A percentile compares a stretch with the other conserved stretches of the same genome.
These are phyloP conservation scores for Carcina quercana DNA, from an alignment of 2,888 invertebrate species.

Conservation along the genomic window DNA sequence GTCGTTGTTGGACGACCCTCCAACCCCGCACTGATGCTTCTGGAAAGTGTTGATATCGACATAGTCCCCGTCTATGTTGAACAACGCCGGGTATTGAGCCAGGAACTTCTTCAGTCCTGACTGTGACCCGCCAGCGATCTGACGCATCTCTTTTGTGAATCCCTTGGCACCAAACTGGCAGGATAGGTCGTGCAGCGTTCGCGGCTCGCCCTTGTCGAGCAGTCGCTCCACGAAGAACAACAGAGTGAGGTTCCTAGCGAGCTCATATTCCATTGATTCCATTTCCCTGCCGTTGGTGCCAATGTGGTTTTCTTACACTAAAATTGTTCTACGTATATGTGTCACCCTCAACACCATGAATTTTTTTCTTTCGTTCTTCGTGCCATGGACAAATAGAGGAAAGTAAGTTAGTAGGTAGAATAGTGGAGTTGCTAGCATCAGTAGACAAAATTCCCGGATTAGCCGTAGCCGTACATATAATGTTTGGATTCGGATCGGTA, in stretches of 20 bases:
- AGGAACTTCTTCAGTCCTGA: constrained; percentile 98
- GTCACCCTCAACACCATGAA: constrained; percentile 75
- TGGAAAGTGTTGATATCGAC: constrained; percentile 90
- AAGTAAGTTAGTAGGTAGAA: constrained; percentile 25
- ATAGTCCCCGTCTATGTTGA: constrained; percentile 95
- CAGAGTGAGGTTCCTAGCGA: constrained; percentile 94
- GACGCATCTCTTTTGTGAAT: constrained; percentile 99
- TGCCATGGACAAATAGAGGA: constrained; percentile 52
- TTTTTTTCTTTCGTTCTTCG: constrained; percentile 54
- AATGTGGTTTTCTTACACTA: constrained; percentile 66
- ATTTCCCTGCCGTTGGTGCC: constrained; percentile 78
- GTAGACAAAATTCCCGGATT: too few species aligned
- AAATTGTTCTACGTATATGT: constrained; percentile 70
- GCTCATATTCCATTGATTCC: constrained; percentile 96
- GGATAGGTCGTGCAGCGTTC: constrained; percentile 97
- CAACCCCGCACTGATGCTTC: constrained; percentile 73
- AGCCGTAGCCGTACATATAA: too few species aligned
- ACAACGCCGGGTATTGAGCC: constrained; percentile 96
- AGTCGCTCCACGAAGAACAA: constrained; percentile 99
- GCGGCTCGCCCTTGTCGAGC: constrained; percentile 96
- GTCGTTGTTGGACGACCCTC: constrained; percentile 82
- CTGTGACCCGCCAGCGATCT: constrained; percentile 96
- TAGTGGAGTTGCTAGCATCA: too few species aligned
- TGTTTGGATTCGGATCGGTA: too few species aligned
- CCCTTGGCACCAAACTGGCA: constrained; percentile 99